Evolutionary conservation across 2,888 invertebrate species (phyloP).

Genomic region (Drosophila prostipennis): DNA sequence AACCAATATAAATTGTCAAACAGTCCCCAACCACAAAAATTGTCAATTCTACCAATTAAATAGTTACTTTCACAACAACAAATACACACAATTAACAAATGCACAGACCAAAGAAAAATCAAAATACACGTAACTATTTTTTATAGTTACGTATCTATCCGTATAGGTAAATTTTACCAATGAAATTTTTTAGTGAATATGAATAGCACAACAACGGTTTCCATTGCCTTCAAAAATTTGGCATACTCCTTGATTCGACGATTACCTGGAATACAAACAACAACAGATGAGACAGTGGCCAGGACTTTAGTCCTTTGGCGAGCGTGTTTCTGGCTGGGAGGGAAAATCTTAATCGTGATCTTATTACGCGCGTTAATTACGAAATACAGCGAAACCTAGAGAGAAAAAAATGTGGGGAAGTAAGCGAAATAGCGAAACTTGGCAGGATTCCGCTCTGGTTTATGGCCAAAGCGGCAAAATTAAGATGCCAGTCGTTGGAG

Average conservation of each 20-base stretch:
- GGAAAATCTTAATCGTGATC: slow-evolving; percentile 80
- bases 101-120: no score
- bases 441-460: slow-evolving; percentile 38
- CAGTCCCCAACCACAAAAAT: no score
- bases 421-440: slow-evolving; percentile 36
- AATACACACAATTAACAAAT: no score
- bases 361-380: slow-evolving; percentile 83
- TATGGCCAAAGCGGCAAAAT: slow-evolving; percentile 57
- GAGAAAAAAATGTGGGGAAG: slow-evolving; percentile 1
- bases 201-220: no score
- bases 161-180: no score
- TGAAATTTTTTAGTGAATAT: no score
- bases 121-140: no score
- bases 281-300: slow-evolving; percentile 24
- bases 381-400: slow-evolving; percentile 51
- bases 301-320: slow-evolving; percentile 25
- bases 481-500: slow-evolving; percentile 48
- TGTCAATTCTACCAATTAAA: no score
- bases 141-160: no score
- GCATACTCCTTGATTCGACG: not conserved
- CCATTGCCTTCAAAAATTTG: not conserved
- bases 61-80: no score
- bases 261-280: not conserved
- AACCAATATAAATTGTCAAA: no score
- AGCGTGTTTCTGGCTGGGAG: slow-evolving; percentile 22